Conservation (phyloP, 2,888 invertebrate species). For the Epistrophe grossulariae region DNA sequence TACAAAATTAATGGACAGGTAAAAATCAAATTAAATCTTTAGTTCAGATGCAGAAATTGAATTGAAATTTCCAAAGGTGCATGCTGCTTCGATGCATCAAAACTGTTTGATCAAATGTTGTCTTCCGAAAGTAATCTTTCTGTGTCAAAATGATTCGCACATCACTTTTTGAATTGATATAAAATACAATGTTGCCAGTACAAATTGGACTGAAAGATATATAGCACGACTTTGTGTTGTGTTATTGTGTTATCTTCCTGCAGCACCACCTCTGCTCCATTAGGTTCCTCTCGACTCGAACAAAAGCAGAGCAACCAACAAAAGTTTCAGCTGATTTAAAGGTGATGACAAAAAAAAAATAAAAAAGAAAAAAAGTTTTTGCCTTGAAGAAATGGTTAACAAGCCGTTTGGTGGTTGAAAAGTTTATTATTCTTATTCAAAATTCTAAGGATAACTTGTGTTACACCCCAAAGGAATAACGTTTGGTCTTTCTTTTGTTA, state of each 20-base stretch:
- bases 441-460: constrained; percentile 19
- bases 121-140: not conserved
- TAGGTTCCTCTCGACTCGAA: not conserved
- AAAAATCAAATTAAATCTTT: too few species aligned
- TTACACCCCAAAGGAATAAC: constrained; percentile 8
- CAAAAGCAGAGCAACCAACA: not conserved
- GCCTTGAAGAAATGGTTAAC: constrained; percentile 23
- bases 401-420: constrained; percentile 7
- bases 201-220: constrained; percentile 40
- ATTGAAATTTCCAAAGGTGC: too few species aligned
- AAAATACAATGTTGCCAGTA: not conserved
- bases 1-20: too few species aligned
- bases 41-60: too few species aligned
- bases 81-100: too few species aligned
- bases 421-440: constrained; percentile 20
- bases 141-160: not conserved
- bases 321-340: constrained; percentile 11
- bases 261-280: constrained; percentile 13
- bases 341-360: too few species aligned
- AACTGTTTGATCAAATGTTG: too few species aligned
- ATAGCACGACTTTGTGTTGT: constrained; percentile 24
- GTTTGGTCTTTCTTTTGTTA: constrained; percentile 15
- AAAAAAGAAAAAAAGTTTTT: not conserved
- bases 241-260: constrained; percentile 19
- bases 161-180: not conserved